Evolutionary conservation across 1,140 invertebrate species (phyloP), one percentile per base, ranked within the genome.

Genomic region (Achatina immaculata): DNA sequence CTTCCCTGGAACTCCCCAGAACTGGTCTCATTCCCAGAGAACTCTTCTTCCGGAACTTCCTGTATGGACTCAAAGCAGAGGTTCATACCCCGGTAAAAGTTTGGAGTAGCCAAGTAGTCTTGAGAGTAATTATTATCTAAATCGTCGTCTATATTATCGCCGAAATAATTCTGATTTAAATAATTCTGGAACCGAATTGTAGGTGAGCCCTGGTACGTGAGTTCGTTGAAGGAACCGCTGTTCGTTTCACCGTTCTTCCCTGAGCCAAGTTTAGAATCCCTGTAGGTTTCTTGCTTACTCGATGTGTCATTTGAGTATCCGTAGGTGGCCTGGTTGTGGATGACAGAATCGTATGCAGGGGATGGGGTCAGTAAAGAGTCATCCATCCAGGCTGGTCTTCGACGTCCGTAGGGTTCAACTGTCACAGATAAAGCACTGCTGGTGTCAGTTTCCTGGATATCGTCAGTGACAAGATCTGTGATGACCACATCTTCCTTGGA

Each of bases 21-120:
- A 62, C 43, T 62, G 0, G 74, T 65, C 0, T 51, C 66, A 6
- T n/a, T 80, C 11, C 80, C 82, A 4, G 71, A 74, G 28, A 75
- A 48, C 28, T 71, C 65, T 24, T 84, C 83, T 34, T 84, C 83
- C 28, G 83, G 77, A 69, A 82, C 83, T 42, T 84, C 83, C 42
- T 78, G 69, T 24, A 84, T 84, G 42, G 83, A 80, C 38, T 84
- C 83, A 68, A 84, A 84, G 73, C 73, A 84, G 9, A 81, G 24
- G n/a, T 77, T 80, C 6, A 84, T 48, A 0, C 81, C 77, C 66
- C 77, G 66, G 66, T 82, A 82, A 24, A 82, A 42, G 31, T 71
- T 79, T 6, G 65, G 31, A 36, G 69, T 65, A 1, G 78, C 34
- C 40, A 24, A 43, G 28, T 80, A 78, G 66, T 82, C 72, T 45